Percentiles rank a stretch among this genome's conserved stretches.
Conservation (phyloP, 92 coral and sea anemone species). For the Bergia sp. region DNA sequence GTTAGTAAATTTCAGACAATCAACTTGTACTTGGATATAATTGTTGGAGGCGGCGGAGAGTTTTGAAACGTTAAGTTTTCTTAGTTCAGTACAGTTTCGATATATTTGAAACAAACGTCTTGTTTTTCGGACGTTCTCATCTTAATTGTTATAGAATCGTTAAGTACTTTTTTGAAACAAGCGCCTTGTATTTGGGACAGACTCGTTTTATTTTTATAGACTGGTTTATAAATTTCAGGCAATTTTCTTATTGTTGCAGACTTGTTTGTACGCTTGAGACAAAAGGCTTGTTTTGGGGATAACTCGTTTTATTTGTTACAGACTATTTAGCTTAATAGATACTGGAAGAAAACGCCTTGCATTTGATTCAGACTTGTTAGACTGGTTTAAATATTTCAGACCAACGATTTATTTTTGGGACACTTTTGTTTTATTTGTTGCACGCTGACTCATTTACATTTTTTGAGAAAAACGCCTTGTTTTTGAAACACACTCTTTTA, state of each 20-base stretch:
- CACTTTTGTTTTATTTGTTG: neutral
- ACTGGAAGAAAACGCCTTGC: neutral
- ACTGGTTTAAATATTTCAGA: neutral
- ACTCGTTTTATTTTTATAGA: neutral
- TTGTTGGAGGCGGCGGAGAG: too few species aligned
- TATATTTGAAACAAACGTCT: too few species aligned
- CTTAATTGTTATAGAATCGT: too few species aligned
- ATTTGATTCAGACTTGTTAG: neutral
- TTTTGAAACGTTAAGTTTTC: too few species aligned
- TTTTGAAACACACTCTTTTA: neutral
- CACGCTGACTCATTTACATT: neutral
- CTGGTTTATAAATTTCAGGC: neutral
- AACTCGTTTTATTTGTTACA: neutral
- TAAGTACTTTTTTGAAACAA: too few species aligned
- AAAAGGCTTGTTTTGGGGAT: neutral
- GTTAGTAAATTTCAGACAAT: too few species aligned
- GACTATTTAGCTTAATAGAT: neutral
- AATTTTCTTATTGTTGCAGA: neutral
- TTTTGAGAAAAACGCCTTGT: neutral
- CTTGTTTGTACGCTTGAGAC: neutral
- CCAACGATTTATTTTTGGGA: neutral
- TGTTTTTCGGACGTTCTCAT: too few species aligned
- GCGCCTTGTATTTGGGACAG: too few species aligned
- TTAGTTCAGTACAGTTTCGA: too few species aligned
- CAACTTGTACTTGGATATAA: too few species aligned